These are phyloP conservation scores for Allacma fusca DNA, from an alignment of 2,888 invertebrate genomes.

Conservation along the genomic window DNA sequence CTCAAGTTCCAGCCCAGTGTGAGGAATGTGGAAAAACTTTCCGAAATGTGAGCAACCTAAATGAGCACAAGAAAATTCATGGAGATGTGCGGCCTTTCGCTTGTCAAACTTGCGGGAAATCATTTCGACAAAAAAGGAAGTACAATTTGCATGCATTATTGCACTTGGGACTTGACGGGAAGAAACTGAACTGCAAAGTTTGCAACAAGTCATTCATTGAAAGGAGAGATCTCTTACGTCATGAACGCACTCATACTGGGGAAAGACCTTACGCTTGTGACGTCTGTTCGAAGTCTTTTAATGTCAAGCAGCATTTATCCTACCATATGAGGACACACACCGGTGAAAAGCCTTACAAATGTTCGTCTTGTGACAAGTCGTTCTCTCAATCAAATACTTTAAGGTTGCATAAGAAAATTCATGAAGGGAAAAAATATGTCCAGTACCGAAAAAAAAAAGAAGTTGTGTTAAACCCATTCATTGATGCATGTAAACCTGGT, in stretches of 20 bases:
- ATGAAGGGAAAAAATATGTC: conserved; percentile 15
- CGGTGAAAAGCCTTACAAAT: conserved; percentile 51
- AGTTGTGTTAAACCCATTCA: no score
- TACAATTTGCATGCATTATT: conserved; percentile 50
- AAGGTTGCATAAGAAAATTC: conserved; percentile 5
- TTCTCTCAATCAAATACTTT: conserved; percentile 41
- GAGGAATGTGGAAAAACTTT: conserved; percentile 50
- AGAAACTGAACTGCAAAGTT: conserved; percentile 51
- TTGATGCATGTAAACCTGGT: no score
- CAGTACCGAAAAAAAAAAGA: no score
- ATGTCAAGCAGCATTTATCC: conserved; percentile 63
- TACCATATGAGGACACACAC: conserved; percentile 63
- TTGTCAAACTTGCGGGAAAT: conserved; percentile 40
- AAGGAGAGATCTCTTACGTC: conserved; percentile 61
- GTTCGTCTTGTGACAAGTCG: conserved; percentile 44
- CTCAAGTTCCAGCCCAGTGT: not conserved
- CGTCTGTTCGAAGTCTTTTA: conserved; percentile 63
- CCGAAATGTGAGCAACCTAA: conserved; percentile 41
- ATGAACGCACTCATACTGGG: no score
- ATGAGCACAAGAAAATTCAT: conserved; percentile 54
- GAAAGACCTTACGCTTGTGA: no score
- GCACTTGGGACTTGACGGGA: conserved; percentile 44
- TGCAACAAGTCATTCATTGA: conserved; percentile 51
- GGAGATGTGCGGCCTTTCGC: conserved; percentile 50
- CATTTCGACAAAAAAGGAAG: conserved; percentile 51